These are phyloP conservation scores for Istiophorus platypterus DNA, from an alignment of 2,113 vertebrate species.

Conservation along the genomic window DNA sequence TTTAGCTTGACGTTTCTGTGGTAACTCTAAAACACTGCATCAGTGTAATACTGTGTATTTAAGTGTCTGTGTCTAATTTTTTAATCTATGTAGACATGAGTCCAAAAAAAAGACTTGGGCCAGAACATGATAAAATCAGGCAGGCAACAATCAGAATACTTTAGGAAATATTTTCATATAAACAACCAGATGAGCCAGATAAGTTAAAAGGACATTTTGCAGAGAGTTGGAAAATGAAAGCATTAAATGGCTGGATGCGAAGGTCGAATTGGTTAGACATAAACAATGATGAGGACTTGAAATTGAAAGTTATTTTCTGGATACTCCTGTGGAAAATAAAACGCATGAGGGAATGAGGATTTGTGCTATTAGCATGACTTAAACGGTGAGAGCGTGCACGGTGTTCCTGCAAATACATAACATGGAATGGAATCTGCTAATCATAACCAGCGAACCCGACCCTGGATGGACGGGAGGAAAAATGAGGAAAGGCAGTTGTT, in stretches of 20 bases:
- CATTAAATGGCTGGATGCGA: neutral
- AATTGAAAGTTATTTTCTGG: constrained; percentile 45
- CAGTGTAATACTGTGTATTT: neutral
- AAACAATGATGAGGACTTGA: constrained; percentile 5
- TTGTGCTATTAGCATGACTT: constrained; percentile 32
- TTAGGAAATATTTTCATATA: constrained; percentile 37
- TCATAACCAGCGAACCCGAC: neutral
- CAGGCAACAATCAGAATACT: constrained; percentile 9
- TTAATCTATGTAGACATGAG: neutral
- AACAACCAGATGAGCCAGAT: constrained; percentile 49
- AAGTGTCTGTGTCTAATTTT: neutral
- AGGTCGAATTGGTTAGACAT: neutral
- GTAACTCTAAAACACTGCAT: neutral
- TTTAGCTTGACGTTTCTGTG: constrained; percentile 35
- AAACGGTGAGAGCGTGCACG: constrained; percentile 22
- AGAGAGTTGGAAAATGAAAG: neutral
- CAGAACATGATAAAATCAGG: constrained; percentile 41
- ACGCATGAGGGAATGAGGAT: constrained; percentile 36
- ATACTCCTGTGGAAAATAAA: constrained; percentile 48
- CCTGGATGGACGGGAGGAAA: neutral
- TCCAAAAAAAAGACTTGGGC: constrained; percentile 16
- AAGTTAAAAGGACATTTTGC: neutral
- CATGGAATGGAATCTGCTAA: constrained; percentile 14
- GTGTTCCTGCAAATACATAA: constrained; percentile 17
- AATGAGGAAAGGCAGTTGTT: neutral